These are phyloP conservation scores for Drosophila vallismaia DNA, from an alignment of 2,888 invertebrate genomes.

Conservation along the genomic window DNA sequence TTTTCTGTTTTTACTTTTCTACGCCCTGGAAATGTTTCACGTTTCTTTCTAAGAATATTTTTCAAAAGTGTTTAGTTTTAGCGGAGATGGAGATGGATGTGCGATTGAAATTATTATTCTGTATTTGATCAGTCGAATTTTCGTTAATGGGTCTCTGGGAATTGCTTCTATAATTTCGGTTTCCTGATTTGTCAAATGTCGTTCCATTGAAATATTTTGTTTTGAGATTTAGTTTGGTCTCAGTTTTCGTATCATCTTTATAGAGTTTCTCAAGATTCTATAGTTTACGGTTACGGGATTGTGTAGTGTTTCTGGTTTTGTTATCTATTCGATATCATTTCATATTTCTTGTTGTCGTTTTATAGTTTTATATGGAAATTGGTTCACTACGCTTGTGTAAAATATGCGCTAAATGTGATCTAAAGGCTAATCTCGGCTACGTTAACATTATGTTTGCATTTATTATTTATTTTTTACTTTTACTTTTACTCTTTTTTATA, in stretches of 20 bases:
- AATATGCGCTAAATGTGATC: constrained; percentile 48
- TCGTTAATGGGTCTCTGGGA: neutral
- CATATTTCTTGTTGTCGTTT: too few relatives aligned
- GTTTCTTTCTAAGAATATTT: neutral
- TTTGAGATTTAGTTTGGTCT: constrained; percentile 10
- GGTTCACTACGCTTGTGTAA: constrained; percentile 49
- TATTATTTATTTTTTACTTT: constrained; percentile 28
- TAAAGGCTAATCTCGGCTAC: constrained; percentile 52
- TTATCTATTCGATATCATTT: constrained; percentile 3
- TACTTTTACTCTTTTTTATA: constrained; percentile 1
- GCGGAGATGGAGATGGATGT: neutral
- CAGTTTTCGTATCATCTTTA: neutral
- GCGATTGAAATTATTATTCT: neutral
- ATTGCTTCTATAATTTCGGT: constrained; percentile 6
- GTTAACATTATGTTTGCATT: constrained; percentile 46
- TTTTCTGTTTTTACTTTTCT: neutral
- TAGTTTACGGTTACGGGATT: neutral
- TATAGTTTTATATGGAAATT: constrained; percentile 17
- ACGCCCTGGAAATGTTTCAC: too few relatives aligned
- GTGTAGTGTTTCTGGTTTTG: neutral
- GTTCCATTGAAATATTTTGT: constrained; percentile 1
- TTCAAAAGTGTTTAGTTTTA: neutral
- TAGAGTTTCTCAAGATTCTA: neutral
- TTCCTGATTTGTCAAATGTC: constrained; percentile 2
- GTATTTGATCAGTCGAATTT: constrained; percentile 3